phyloP scores from a whole-genome alignment of 2,797 vertebrate genomes.

The Hoplostethus mediterraneus region DNA sequence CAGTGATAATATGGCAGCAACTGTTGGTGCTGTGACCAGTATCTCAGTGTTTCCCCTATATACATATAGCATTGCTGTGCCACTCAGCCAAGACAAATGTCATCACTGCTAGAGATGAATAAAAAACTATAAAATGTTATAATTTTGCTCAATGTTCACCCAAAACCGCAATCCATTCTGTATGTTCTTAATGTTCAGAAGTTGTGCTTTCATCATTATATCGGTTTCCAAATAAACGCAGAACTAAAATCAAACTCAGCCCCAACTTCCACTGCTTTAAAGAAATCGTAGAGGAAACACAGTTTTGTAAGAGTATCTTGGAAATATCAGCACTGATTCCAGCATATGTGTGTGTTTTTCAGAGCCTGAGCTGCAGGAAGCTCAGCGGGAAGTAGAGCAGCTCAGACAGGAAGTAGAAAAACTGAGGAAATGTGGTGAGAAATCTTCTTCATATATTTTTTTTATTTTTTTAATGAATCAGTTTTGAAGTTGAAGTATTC shows the following conservation, averaged over 20 bases:
- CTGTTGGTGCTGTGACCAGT: not conserved
- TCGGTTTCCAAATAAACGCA: not conserved
- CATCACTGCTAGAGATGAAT: not conserved
- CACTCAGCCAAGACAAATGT: not conserved
- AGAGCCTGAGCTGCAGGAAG: constrained; percentile 80
- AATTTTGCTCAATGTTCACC: not conserved
- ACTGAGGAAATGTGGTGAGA: constrained; percentile 73
- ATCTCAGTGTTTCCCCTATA: not conserved
- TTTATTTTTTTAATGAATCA: not conserved
- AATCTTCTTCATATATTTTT: too few species aligned
- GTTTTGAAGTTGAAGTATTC: too few species aligned
- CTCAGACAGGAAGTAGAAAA: constrained; percentile 74
- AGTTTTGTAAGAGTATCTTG: not conserved
- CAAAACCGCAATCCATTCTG: not conserved
- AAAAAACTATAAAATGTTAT: too few species aligned
- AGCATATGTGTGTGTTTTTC: constrained; percentile 25
- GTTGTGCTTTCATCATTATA: not conserved
- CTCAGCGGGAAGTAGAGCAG: constrained; percentile 72
- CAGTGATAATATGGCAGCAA: not conserved
- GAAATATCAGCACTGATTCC: not conserved
- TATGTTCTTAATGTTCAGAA: not conserved
- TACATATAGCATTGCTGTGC: not conserved
- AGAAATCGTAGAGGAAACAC: constrained; percentile 1
- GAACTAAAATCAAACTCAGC: constrained; percentile 13
- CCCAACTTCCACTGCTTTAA: not conserved